These are phyloP conservation scores for Himantopus leucocephalus DNA, from an alignment of 2,113 vertebrate species.

Conservation along the genomic window DNA sequence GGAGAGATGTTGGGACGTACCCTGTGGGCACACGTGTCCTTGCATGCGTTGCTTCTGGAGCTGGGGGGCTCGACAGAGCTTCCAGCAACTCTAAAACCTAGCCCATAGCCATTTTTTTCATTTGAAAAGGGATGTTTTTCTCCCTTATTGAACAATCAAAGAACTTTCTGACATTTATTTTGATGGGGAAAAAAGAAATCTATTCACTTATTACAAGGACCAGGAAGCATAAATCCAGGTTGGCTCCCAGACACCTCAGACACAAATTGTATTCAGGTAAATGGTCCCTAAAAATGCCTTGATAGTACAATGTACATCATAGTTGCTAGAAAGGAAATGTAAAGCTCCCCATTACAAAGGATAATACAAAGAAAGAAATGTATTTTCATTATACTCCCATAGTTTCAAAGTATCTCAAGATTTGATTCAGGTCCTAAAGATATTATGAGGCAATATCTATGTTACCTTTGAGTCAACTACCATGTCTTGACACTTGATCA, in stretches of 20 bases:
- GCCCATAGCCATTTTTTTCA: not conserved
- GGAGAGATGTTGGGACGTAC: not conserved
- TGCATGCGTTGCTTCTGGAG: not conserved
- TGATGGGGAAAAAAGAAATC: not conserved
- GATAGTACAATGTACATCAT: slow-evolving; percentile 27
- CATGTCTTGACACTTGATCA: slow-evolving; percentile 63
- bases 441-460: slow-evolving; percentile 40
- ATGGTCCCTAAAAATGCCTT: slow-evolving; percentile 44
- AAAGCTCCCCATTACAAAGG: not conserved
- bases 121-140: not conserved
- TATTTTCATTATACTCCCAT: slow-evolving; percentile 63
- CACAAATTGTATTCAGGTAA: slow-evolving; percentile 49
- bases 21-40: not conserved
- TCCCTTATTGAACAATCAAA: slow-evolving; percentile 23
- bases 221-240: slow-evolving; percentile 38
- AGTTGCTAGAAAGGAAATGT: not conserved
- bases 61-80: not conserved
- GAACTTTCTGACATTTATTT: slow-evolving; percentile 59
- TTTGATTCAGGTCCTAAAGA: slow-evolving; percentile 57
- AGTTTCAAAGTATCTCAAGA: slow-evolving; percentile 52
- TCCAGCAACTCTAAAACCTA: not conserved
- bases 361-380: slow-evolving; percentile 25
- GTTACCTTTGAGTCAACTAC: slow-evolving; percentile 60
- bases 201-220: slow-evolving; percentile 34
- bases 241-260: slow-evolving; percentile 7